A percentile compares a stretch with the other conserved stretches of the same genome.
Conservation (phyloP, 2,797 vertebrate species). For the Adrianichthys oophorus region DNA sequence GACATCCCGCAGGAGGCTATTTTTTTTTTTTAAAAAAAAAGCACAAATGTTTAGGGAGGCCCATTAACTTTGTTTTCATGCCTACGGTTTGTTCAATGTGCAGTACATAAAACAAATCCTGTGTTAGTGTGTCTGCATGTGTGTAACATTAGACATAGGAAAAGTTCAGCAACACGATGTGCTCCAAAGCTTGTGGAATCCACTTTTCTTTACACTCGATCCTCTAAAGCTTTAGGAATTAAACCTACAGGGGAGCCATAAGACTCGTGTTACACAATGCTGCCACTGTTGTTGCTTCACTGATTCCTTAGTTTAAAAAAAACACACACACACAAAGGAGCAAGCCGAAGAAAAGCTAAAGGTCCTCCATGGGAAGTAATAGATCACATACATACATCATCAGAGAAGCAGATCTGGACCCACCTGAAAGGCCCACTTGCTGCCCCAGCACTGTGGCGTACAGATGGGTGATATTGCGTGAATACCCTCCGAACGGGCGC, state of each 20-base stretch:
- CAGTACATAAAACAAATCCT: too few species aligned
- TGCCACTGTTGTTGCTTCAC: conserved; percentile 26
- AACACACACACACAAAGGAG: conserved; percentile 7
- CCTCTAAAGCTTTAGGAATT: conserved; percentile 6
- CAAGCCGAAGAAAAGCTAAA: conserved; percentile 18
- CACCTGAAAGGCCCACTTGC: conserved; percentile 92
- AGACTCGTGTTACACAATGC: conserved; percentile 27
- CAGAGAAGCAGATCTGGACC: conserved; percentile 7
- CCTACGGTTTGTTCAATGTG: too few species aligned
- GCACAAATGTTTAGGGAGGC: too few species aligned
- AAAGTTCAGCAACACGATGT: neutral
- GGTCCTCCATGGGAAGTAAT: neutral
- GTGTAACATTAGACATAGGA: neutral
- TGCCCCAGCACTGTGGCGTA: conserved; percentile 91
- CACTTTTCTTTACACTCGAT: neutral
- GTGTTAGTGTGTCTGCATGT: too few species aligned
- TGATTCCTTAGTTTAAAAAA: neutral
- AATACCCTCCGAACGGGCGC: conserved; percentile 92
- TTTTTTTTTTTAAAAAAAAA: too few species aligned
- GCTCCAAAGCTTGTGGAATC: neutral
- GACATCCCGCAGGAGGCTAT: too few species aligned
- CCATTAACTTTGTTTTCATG: too few species aligned
- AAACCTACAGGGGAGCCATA: conserved; percentile 15
- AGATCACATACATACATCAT: neutral
- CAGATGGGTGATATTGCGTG: conserved; percentile 95